phyloP scores from a whole-genome alignment of 2,113 vertebrate species.

The Xiphophorus hellerii region DNA sequence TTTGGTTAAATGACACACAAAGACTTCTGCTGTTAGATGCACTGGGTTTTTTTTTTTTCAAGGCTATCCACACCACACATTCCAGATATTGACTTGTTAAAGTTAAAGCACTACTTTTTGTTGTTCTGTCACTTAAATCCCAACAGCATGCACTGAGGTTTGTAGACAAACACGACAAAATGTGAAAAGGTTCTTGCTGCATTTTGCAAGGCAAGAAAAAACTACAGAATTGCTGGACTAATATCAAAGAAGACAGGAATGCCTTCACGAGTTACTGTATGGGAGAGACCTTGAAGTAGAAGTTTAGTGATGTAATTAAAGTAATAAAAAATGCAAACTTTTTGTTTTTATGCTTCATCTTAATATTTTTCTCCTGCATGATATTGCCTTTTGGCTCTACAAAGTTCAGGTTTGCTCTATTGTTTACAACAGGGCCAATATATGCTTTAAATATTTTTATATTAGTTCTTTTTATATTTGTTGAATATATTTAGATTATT shows the following conservation, averaged over 20 bases:
- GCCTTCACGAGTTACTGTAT: neutral
- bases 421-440: slow-evolving; percentile 57
- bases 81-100: neutral
- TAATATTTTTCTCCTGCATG: slow-evolving; percentile 58
- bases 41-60: neutral
- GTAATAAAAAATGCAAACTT: neutral
- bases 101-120: neutral
- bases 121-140: neutral
- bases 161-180: neutral
- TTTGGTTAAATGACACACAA: neutral
- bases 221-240: neutral
- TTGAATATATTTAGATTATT: slow-evolving; percentile 7
- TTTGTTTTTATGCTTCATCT: slow-evolving; percentile 37
- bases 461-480: slow-evolving; percentile 21
- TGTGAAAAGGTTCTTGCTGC: neutral
- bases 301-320: slow-evolving; percentile 1
- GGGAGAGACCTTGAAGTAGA: neutral
- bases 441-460: neutral
- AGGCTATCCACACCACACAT: neutral
- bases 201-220: neutral
- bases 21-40: neutral
- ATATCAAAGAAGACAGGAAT: neutral
- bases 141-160: neutral
- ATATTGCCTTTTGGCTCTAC: slow-evolving; percentile 53
- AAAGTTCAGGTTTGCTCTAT: slow-evolving; percentile 44